phyloP scores from a whole-genome alignment of 2,113 vertebrate genomes.

The Turdus rufiventris region DNA sequence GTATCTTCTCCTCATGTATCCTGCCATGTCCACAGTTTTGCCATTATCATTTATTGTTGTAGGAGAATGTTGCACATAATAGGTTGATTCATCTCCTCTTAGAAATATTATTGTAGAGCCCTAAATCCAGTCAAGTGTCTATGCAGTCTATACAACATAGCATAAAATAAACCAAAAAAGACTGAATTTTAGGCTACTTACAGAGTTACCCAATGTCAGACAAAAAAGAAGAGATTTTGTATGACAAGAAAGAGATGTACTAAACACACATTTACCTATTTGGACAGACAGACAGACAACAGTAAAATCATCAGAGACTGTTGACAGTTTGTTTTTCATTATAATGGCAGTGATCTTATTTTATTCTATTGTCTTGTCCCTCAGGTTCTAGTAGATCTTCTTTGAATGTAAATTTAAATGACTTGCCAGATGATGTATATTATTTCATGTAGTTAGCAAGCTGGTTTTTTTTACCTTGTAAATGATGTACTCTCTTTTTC shows the following conservation, averaged over 20 bases:
- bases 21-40: not conserved
- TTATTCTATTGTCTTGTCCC: not conserved
- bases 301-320: not conserved
- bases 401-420: slow-evolving; percentile 1
- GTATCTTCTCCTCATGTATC: not conserved
- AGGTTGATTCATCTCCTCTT: not conserved
- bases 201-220: not conserved
- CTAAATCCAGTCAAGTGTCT: not conserved
- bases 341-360: not conserved
- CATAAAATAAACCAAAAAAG: not conserved
- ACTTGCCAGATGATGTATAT: slow-evolving; percentile 7
- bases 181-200: not conserved
- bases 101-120: not conserved
- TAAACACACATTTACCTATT: not conserved
- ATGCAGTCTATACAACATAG: not conserved
- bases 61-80: not conserved
- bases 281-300: not conserved
- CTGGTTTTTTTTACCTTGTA: not conserved
- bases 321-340: not conserved
- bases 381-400: not conserved
- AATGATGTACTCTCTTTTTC: not conserved
- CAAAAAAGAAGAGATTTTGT: not conserved
- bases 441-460: not conserved
- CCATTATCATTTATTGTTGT: rapidly evolving
- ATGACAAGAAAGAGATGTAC: not conserved